Base-by-base conservation (phyloP, 2,113 vertebrate genomes). In the Fregata magnificens region DNA sequence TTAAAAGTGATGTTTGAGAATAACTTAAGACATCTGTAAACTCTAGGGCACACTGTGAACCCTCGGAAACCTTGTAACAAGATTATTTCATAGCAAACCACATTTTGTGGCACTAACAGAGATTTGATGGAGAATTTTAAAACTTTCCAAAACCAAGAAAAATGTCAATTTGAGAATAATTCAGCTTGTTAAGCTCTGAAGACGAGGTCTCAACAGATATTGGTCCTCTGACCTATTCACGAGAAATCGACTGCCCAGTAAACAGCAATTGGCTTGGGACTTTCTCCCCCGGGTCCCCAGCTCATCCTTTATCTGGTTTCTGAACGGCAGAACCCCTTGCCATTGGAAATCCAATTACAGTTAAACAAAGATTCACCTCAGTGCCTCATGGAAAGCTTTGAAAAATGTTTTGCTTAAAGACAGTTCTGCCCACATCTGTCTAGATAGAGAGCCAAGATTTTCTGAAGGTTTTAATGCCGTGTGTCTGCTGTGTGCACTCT, bases 341-440 rank as follows among this genome's bases (percentile, higher is more conserved):
- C 72, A 36, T 73, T 94, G 91, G 71, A 96, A 95, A 97, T 93
- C 81, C 85, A 95, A 86, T 97, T 91, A 94, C 71, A 73, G 40
- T 83, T 92, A 78, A 94, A 94, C 82, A 91, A 95, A 94, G 95
- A 92, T 86, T 91, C 93, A 89, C 85, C 82, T 85, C 95, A 82
- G 53, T 58, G 53, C 89, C 65, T 96, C 18, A 1, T 94, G 83
- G 93, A 94, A 79, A 84, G 81, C 93, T 96, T 88, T 97, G 94
- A 91, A 86, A 92, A 96, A 97, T 65, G 45, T 81, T 93, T 91
- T 92, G 59, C 78, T 92, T 74, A 80, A 90, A 89, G 77, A 81
- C 28, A 31, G 45, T 34, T 88, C 47, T 86, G 66, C 52, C 71
- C 70, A 79, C 53, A 7, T 76, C 59, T 81, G 59, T 92, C 63